Base-by-base conservation (phyloP, 2,888 invertebrate species). In the Tribolium freemani region DNA sequence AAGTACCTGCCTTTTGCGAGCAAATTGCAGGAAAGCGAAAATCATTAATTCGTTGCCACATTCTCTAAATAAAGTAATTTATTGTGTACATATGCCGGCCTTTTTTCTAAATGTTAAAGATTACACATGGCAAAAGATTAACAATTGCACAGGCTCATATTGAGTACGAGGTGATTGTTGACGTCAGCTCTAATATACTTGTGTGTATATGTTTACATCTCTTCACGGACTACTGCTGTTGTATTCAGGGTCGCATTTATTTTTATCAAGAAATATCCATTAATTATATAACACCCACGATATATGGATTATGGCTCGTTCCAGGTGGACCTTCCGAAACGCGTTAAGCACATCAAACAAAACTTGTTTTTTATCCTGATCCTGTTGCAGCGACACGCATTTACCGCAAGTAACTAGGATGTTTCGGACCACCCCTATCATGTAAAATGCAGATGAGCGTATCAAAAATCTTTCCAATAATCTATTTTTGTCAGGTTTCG, bases 141-240 rank as follows among this genome's bases (percentile, higher is more conserved):
- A 66, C 21, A 5, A 48, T 56, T 56, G 71, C 71, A 71, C 72
- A 72, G 61, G 72, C 75, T 71, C 70, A 66, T 76, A 79, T 77
- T 67, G 76, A 72, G 77, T 72, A 70, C 79, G 79, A 80, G 79
- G 80, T 79, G 77, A 80, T 77, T 77, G 74, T 77, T 80, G 79
- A 80, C 79, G 79, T 80, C 79, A 80, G 72, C 72, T 69, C 74
- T 78, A 76, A 78, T 80, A 79, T 77, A 79, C 77, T 78, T 77
- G 77, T 77, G 75, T 78, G 71, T 76, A 75, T 77, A 69, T 73
- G 69, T 69, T 72, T 72, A 68, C 74, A 74, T 73, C 73, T 69
- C 74, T 74, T 72, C 69, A 72, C 71, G 76, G 74, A 69, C 74
- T 72, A 74, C 61, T 76, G 73, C 72, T 74, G 76, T 76, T 74